Conservation (phyloP, 2,797 vertebrate genomes). For the Buceros bicornis region DNA sequence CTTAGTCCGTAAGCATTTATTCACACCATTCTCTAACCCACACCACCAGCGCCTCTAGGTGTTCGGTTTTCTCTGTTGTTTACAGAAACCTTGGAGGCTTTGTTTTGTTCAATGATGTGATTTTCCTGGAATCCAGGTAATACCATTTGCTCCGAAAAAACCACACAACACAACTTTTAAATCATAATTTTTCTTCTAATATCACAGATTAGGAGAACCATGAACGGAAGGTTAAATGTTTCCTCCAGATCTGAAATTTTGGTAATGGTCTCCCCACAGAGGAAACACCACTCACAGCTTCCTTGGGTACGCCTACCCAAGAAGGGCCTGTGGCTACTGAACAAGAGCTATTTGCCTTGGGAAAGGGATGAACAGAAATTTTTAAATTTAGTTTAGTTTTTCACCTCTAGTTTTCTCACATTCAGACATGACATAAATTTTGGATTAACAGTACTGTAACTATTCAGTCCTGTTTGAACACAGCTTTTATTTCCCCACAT, state of each 20-base stretch:
- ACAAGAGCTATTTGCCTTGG: not conserved
- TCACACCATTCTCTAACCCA: not conserved
- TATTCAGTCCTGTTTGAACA: not conserved
- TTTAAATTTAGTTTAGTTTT: not conserved
- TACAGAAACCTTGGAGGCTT: not conserved
- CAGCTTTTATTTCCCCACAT: not conserved
- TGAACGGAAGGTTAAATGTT: not conserved
- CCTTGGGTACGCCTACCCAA: not conserved
- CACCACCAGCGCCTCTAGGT: not conserved
- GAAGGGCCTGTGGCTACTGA: not conserved
- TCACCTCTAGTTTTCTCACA: not conserved
- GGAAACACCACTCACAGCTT: not conserved
- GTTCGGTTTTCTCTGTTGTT: not conserved
- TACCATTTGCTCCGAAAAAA: not conserved
- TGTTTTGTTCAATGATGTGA: not conserved
- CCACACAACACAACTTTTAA: not conserved
- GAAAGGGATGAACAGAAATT: not conserved
- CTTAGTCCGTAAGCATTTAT: not conserved
- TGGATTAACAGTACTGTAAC: not conserved
- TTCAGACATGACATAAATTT: not conserved
- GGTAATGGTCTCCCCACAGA: not conserved
- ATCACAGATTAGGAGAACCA: not conserved
- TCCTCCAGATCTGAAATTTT: not conserved
- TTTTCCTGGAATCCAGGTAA: not conserved
- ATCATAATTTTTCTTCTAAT: not conserved